Percentiles rank a stretch among this genome's conserved stretches.
These are phyloP conservation scores for Ormyrus pomaceus DNA, from an alignment of 2,888 invertebrate genomes.

Conservation along the genomic window DNA sequence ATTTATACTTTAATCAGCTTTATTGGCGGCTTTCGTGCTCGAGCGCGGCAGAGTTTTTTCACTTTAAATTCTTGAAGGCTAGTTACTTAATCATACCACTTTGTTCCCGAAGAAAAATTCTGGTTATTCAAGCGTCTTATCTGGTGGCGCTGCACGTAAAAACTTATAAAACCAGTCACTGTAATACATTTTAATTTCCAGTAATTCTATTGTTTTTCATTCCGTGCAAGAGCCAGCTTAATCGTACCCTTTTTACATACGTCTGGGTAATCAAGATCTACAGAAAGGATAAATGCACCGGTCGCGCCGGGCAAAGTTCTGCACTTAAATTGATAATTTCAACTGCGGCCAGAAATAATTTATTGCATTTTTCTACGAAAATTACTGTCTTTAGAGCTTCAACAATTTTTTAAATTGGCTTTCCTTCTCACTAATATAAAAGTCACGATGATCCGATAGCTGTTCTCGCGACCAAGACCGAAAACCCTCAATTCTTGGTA, in stretches of 20 bases:
- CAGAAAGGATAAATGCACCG: constrained; percentile 27
- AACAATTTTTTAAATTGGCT: background rate
- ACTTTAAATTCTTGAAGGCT: no score
- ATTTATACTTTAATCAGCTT: no score
- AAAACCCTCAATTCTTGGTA: no score
- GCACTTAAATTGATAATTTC: constrained; percentile 35
- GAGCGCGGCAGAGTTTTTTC: no score
- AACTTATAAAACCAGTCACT: constrained; percentile 9
- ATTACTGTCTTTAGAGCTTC: background rate
- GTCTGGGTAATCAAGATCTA: constrained; percentile 39
- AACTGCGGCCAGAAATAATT: constrained; percentile 9
- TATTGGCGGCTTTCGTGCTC: no score
- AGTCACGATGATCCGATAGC: no score
- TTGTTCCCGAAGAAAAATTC: background rate
- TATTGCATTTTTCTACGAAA: background rate
- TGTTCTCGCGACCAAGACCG: no score
- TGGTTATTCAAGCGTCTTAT: background rate
- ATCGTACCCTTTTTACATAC: constrained; percentile 42
- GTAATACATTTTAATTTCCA: constrained; percentile 42
- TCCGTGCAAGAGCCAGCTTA: constrained; percentile 39
- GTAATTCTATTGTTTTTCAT: constrained; percentile 40
- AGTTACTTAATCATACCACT: background rate
- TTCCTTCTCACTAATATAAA: no score
- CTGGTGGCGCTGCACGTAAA: background rate
- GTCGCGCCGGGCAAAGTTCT: constrained; percentile 4